phyloP scores from a whole-genome alignment of 2,888 invertebrate species.

The Creontiades dilutus region DNA sequence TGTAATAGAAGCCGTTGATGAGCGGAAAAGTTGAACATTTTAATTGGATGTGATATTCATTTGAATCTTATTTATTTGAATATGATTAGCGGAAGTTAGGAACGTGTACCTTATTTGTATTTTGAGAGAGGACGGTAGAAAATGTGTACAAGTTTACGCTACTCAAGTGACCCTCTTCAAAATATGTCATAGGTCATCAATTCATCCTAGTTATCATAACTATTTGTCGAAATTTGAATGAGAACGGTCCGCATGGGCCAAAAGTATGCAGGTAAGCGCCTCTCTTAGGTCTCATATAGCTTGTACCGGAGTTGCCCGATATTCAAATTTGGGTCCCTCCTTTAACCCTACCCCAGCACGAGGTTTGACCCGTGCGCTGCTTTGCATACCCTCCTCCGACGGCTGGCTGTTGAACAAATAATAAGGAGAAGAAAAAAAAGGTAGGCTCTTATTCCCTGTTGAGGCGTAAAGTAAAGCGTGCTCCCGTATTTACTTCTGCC shows the following conservation, averaged over 20 bases:
- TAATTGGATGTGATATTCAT: too few species aligned
- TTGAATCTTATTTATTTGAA: too few species aligned
- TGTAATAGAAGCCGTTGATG: too few species aligned
- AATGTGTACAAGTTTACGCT: too few species aligned
- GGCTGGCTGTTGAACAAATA: not conserved
- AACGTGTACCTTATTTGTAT: too few species aligned
- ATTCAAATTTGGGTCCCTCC: not conserved
- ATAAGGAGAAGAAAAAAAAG: constrained; percentile 11
- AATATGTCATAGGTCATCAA: too few species aligned
- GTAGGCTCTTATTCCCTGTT: not conserved
- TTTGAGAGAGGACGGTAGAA: too few species aligned
- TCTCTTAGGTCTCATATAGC: not conserved
- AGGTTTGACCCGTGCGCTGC: constrained; percentile 36
- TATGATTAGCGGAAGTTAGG: too few species aligned
- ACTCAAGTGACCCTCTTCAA: too few species aligned
- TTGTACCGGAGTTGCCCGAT: constrained; percentile 18
- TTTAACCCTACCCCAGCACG: not conserved
- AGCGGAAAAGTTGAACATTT: too few species aligned
- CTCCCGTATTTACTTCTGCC: constrained; percentile 4
- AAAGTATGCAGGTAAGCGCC: not conserved
- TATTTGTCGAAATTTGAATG: constrained; percentile 25
- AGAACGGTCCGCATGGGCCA: not conserved
- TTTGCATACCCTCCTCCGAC: constrained; percentile 3
- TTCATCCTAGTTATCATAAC: not conserved
- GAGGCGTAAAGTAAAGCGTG: constrained; percentile 22